These are phyloP conservation scores for Tipula helvola DNA, from an alignment of 2,888 invertebrate species.

Conservation along the genomic window DNA sequence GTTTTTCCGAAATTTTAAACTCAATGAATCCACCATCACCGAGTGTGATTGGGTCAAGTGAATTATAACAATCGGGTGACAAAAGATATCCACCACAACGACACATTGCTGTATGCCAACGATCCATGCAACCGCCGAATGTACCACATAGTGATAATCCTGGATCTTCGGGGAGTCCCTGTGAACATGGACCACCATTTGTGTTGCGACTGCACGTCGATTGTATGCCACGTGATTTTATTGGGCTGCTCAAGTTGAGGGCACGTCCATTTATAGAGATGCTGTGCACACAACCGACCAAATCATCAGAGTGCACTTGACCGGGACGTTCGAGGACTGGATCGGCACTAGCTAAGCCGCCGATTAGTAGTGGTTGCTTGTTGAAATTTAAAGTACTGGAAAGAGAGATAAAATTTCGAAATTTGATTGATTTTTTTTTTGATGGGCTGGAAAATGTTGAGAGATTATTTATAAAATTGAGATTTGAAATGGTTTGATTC, in stretches of 20 bases:
- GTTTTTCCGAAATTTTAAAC: conserved; percentile 68
- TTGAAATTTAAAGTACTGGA: conserved; percentile 82
- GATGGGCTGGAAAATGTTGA: neutral
- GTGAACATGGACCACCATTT: conserved; percentile 50
- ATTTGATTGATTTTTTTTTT: neutral
- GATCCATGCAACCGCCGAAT: conserved; percentile 64
- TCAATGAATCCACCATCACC: conserved; percentile 66
- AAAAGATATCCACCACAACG: conserved; percentile 54
- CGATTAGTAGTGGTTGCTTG: conserved; percentile 72
- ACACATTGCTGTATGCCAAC: conserved; percentile 66
- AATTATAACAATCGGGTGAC: conserved; percentile 67
- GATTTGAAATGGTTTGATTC: too few species aligned
- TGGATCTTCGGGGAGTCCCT: conserved; percentile 28
- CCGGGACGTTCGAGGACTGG: conserved; percentile 79
- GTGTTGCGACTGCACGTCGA: conserved; percentile 63
- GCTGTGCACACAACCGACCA: conserved; percentile 88
- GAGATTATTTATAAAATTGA: neutral
- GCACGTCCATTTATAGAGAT: conserved; percentile 76
- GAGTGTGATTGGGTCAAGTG: conserved; percentile 68
- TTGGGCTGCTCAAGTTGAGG: conserved; percentile 66
- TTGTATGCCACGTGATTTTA: conserved; percentile 58
- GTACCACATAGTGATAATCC: conserved; percentile 42
- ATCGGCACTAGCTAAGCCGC: conserved; percentile 74
- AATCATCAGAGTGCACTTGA: conserved; percentile 82
- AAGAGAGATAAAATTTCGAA: conserved; percentile 20